Evolutionary conservation across 2,888 invertebrate genomes (phyloP).

Genomic region (Nesidiocoris tenuis): DNA sequence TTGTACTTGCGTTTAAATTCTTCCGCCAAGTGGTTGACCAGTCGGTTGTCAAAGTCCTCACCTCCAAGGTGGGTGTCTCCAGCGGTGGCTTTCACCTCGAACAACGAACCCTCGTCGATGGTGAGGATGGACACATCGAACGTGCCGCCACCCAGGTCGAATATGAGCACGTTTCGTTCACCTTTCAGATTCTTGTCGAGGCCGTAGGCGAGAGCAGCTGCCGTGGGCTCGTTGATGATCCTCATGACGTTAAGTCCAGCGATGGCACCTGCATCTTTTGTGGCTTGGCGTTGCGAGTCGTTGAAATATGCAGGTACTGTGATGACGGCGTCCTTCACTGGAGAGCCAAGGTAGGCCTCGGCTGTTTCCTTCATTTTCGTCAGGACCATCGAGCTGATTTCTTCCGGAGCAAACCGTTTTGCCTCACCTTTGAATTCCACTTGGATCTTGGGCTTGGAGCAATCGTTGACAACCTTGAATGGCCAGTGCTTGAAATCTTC

Average conservation of each 20-base stretch:
- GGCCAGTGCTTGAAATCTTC: constrained; percentile 83
- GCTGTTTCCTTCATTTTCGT: constrained; percentile 67
- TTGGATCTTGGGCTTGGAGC: constrained; percentile 67
- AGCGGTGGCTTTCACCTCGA: constrained; percentile 75
- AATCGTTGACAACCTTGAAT: constrained; percentile 68
- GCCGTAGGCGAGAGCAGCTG: constrained; percentile 83
- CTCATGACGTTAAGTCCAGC: constrained; percentile 84
- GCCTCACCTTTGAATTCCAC: constrained; percentile 64
- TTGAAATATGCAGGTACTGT: constrained; percentile 80
- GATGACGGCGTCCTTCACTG: constrained; percentile 70
- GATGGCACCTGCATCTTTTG: constrained; percentile 84
- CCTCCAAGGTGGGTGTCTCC: constrained; percentile 83
- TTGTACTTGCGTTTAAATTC: constrained; percentile 60
- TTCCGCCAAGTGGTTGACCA: constrained; percentile 62
- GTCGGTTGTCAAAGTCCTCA: constrained; percentile 63
- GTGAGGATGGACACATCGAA: constrained; percentile 82
- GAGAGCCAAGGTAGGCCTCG: constrained; percentile 61
- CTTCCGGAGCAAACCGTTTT: constrained; percentile 68
- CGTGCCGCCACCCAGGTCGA: constrained; percentile 69
- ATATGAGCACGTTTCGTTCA: constrained; percentile 79
- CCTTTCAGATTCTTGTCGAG: constrained; percentile 57
- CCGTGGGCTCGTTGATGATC: constrained; percentile 88
- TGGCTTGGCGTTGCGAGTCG: constrained; percentile 66
- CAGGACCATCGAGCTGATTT: constrained; percentile 68
- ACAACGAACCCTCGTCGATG: constrained; percentile 60